Evolutionary conservation across 2,888 invertebrate genomes (phyloP), one percentile per base, ranked within the genome.

Genomic region (Chalcis sispes): DNA sequence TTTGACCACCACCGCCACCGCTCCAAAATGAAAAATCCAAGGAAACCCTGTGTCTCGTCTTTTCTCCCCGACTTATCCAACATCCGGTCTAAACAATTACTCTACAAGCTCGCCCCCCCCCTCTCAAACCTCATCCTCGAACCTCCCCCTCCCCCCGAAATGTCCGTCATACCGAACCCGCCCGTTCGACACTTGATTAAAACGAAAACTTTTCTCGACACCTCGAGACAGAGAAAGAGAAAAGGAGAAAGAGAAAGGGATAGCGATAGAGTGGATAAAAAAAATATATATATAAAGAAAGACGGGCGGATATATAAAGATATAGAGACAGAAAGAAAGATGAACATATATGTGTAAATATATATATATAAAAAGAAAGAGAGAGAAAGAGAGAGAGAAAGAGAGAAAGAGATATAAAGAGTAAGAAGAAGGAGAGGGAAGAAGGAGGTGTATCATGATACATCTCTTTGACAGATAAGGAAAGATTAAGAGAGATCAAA

Each of bases 61-160:
- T 59, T 77, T 64, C 56, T 77, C 75, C 77, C 48, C 56, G 62
- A 79, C 76, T 79, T 77, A 79, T 79, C 79, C 79, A 79, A 69
- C 69, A 46, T 74, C 76, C 76, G 78, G 77, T 80, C 70, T 78
- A 81, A 82, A 81, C 82, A 82, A 83, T 83, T 80, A 80, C 79
- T 80, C 80, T 70, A 46, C 74, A 72, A 73, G 48, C 67, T 70
- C 62, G 69, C 58, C 52, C 56, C 66, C 69, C 54, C 73, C 77
- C n/a, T n/a, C n/a, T n/a, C n/a, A n/a, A n/a, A n/a, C n/a, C n/a
- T n/a, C n/a, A n/a, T n/a, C n/a, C n/a, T n/a, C n/a, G n/a, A n/a
- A n/a, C n/a, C n/a, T n/a, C n/a, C n/a, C n/a, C n/a, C n/a, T n/a
- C n/a, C n/a, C 56, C 46, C 65, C 10, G 29, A 65, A 29, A 52